These are phyloP conservation scores for Pheosia gnoma DNA, from an alignment of 2,888 invertebrate species.

Conservation along the genomic window DNA sequence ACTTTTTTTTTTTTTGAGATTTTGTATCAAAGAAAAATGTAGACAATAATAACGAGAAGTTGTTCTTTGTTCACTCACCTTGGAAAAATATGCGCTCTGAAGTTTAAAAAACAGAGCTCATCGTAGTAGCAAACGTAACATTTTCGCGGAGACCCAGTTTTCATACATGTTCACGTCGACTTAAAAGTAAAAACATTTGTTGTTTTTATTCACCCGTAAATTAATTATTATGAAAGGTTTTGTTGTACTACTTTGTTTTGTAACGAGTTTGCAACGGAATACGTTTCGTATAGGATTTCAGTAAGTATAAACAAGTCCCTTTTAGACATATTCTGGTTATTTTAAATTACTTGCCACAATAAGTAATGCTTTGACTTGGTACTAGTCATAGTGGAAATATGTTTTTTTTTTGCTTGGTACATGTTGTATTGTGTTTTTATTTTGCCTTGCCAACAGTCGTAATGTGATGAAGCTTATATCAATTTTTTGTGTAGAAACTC, in stretches of 20 bases:
- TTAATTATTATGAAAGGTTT: slow-evolving; percentile 2
- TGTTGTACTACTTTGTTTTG: neutral
- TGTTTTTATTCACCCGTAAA: neutral
- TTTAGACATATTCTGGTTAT: too few species aligned
- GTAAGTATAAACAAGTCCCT: too few species aligned
- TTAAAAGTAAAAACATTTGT: neutral
- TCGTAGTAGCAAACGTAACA: neutral
- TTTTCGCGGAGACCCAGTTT: slow-evolving; percentile 2
- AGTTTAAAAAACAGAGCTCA: neutral
- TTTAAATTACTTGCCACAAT: too few species aligned
- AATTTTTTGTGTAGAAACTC: slow-evolving; percentile 5
- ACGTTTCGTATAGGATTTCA: neutral
- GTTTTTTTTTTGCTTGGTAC: too few species aligned
- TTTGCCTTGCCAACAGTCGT: too few species aligned
- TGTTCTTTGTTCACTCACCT: neutral
- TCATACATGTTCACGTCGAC: slow-evolving; percentile 1
- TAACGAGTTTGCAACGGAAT: neutral
- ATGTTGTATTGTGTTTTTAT: too few species aligned
- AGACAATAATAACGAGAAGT: neutral
- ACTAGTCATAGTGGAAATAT: too few species aligned
- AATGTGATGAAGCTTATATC: too few species aligned
- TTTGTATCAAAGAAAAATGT: neutral
- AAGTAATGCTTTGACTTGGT: too few species aligned
- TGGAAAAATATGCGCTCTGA: neutral
- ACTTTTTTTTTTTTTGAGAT: slow-evolving; percentile 17